A percentile compares a stretch with the other conserved stretches of the same genome.
These are phyloP conservation scores for Abrostola triplasia DNA, from an alignment of 2,888 invertebrate species.

Conservation along the genomic window DNA sequence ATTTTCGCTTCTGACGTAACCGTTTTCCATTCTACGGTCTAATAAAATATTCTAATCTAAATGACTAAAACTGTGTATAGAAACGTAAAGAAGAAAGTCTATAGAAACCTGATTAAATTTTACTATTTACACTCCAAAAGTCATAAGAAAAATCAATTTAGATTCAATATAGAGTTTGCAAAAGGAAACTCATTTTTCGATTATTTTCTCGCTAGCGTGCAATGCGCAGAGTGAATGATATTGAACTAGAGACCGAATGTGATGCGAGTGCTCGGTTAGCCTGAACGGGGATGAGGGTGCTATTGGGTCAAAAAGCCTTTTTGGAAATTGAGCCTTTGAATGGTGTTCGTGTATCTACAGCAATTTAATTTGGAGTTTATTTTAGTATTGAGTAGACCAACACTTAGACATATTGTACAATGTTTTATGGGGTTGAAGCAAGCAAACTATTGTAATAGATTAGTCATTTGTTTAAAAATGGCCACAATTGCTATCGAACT, in stretches of 20 bases:
- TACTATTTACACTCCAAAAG: constrained; percentile 2
- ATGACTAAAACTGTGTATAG: too few species aligned
- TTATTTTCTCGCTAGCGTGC: constrained; percentile 46
- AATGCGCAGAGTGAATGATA: constrained; percentile 54
- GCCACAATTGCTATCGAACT: too few species aligned
- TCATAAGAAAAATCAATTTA: constrained; percentile 28
- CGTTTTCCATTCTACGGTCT: too few species aligned
- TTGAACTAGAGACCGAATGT: constrained; percentile 49
- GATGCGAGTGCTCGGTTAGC: constrained; percentile 45
- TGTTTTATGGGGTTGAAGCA: too few species aligned
- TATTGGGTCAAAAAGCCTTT: constrained; percentile 50
- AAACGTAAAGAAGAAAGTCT: not conserved
- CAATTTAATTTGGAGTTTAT: constrained; percentile 30
- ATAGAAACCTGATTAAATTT: not conserved
- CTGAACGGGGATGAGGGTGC: constrained; percentile 32
- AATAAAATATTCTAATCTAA: too few species aligned
- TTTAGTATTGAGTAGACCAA: constrained; percentile 45
- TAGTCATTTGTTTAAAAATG: too few species aligned
- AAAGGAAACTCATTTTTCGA: constrained; percentile 58
- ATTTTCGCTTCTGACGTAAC: too few species aligned
- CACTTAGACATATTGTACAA: not conserved
- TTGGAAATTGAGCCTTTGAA: constrained; percentile 45
- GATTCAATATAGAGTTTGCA: constrained; percentile 47
- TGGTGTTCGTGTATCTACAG: constrained; percentile 10
- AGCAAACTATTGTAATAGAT: too few species aligned